Percentiles rank a stretch among this genome's conserved stretches.
Evolutionary conservation across 2,888 invertebrate species (phyloP).

Genomic region (Campoletis raptor): DNA sequence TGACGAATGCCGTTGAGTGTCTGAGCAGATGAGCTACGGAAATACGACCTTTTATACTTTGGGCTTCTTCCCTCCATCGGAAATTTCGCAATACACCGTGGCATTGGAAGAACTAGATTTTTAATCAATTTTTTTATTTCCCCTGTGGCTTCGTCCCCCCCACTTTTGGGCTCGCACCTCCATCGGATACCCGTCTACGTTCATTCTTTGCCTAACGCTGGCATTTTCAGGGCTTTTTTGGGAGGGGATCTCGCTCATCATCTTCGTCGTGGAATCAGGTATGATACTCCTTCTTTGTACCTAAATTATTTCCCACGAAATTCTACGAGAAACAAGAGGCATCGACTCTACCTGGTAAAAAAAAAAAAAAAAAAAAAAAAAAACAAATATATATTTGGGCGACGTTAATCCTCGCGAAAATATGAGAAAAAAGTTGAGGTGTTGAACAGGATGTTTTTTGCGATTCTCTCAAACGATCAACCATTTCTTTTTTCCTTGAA

Average conservation of each 20-base stretch:
- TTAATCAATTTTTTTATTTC: conserved; percentile 76
- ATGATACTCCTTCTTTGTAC: background rate
- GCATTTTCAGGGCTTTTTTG: conserved; percentile 34
- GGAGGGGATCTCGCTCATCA: conserved; percentile 1
- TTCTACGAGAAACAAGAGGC: background rate
- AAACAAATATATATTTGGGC: background rate
- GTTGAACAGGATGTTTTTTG: background rate
- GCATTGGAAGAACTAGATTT: conserved; percentile 84
- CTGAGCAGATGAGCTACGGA: conserved; percentile 75
- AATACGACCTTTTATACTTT: conserved; percentile 83
- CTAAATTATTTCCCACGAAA: background rate
- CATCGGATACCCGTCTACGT: conserved; percentile 77
- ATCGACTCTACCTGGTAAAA: background rate
- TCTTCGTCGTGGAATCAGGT: conserved; percentile 17
- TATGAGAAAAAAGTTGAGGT: background rate
- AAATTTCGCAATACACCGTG: conserved; percentile 80
- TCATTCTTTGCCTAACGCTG: conserved; percentile 56
- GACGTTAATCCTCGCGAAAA: background rate
- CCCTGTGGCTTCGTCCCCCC: conserved; percentile 34
- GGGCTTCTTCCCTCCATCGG: conserved; percentile 76
- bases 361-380: background rate
- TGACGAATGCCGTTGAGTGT: conserved; percentile 76
- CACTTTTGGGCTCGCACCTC: conserved; percentile 33
- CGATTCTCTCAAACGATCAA: background rate
- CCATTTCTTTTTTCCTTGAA: background rate